Conservation (phyloP, 2,888 invertebrate genomes). For the Scaptodrosophila latifasciaeformis region DNA sequence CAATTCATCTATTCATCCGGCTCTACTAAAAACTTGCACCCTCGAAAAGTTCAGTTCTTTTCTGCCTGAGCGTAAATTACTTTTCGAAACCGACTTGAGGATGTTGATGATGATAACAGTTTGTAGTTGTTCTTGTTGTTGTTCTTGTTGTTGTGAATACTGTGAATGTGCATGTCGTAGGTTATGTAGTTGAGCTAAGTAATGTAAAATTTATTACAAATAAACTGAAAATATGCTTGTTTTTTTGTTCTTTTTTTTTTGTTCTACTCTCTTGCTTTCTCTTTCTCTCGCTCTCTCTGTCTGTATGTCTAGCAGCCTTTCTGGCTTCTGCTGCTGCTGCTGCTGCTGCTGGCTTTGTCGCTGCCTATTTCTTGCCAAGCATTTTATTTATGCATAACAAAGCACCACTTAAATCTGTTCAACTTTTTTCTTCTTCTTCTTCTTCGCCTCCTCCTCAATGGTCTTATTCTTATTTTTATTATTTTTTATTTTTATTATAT, state of each 20-base stretch:
- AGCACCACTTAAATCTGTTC: slow-evolving; percentile 66
- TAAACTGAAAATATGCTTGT: slow-evolving; percentile 66
- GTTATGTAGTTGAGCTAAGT: slow-evolving; percentile 41
- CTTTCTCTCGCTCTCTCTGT: no score
- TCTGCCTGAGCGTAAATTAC: slow-evolving; percentile 55
- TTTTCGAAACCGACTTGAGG: no score
- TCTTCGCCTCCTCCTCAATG: neutral
- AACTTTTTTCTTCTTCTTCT: slow-evolving; percentile 28
- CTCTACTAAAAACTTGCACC: no score
- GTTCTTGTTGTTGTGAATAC: no score
- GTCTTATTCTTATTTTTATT: neutral
- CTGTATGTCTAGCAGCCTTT: neutral
- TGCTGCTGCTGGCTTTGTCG: slow-evolving; percentile 17
- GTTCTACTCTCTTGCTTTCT: no score
- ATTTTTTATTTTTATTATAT: slow-evolving; percentile 17
- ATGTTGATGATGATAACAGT: no score
- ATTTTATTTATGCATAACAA: slow-evolving; percentile 69
- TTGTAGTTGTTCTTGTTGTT: no score
- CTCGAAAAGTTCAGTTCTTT: slow-evolving; percentile 13
- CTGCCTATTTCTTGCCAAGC: slow-evolving; percentile 54
- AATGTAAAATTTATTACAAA: slow-evolving; percentile 68
- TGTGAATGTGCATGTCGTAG: neutral
- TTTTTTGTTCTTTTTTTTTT: slow-evolving; percentile 22
- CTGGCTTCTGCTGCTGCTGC: no score
- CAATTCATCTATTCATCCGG: no score